Evolutionary conservation across 2,888 invertebrate species (phyloP).

Genomic region (Temnothorax rugatulus): DNA sequence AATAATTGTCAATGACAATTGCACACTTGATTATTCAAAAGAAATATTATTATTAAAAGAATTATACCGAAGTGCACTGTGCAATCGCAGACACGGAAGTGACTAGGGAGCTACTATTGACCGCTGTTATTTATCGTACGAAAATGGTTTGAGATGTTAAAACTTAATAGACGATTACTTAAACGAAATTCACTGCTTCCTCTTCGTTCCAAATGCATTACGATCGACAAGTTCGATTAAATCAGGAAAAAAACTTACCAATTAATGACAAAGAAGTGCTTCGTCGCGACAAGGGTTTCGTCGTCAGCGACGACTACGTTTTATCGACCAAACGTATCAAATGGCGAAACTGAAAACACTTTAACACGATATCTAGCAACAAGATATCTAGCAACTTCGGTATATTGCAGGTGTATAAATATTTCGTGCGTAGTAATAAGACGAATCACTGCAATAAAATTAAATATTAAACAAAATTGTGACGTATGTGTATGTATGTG

Average conservation of each 20-base stretch:
- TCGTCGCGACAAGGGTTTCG: conserved; percentile 52
- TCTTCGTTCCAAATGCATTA: background rate
- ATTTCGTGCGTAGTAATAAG: background rate
- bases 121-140: background rate
- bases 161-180: background rate
- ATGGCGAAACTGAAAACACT: conserved; percentile 19
- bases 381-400: conserved; percentile 26
- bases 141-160: background rate
- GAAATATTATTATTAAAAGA: conserved; percentile 2
- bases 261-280: conserved; percentile 36
- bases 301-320: conserved; percentile 60
- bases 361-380: conserved; percentile 35
- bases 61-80: background rate
- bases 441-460: background rate
- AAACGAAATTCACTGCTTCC: background rate
- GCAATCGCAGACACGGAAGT: background rate
- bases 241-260: conserved; percentile 66
- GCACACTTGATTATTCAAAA: background rate
- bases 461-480: background rate
- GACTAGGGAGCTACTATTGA: background rate
- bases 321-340: conserved; percentile 67
- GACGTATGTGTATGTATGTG: too few species aligned
- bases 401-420: background rate
- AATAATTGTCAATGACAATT: background rate
- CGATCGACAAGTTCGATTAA: conserved; percentile 4